Evolutionary conservation across 2,888 invertebrate genomes (phyloP).

Genomic region (Luperina testacea): DNA sequence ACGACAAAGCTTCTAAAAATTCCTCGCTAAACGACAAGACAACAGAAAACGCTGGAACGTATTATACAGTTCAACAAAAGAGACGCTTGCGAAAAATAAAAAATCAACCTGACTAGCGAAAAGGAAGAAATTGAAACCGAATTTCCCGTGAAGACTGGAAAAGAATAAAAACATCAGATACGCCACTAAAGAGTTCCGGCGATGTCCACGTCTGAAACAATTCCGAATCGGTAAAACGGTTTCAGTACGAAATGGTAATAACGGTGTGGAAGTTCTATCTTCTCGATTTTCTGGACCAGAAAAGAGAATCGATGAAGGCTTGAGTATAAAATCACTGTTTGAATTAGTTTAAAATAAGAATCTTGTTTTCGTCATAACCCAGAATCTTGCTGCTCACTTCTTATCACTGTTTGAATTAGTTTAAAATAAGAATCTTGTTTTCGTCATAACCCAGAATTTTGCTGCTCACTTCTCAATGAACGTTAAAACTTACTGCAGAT

Average conservation of each 20-base stretch:
- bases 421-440: constrained; percentile 16
- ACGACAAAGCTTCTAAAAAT: constrained; percentile 28
- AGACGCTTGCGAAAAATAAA: constrained; percentile 40
- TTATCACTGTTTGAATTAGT: constrained; percentile 18
- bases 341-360: constrained; percentile 15
- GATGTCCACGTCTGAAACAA: constrained; percentile 56
- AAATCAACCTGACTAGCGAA: constrained; percentile 57
- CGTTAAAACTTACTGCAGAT: not conserved
- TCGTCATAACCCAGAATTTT: not conserved
- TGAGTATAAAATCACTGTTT: constrained; percentile 18
- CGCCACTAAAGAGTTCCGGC: constrained; percentile 53
- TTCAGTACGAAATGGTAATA: constrained; percentile 56
- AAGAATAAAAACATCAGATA: constrained; percentile 64
- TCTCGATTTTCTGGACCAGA: constrained; percentile 28
- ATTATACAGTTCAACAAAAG: constrained; percentile 50
- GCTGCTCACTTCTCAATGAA: not conserved
- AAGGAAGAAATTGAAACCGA: constrained; percentile 68
- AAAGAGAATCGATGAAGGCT: constrained; percentile 21
- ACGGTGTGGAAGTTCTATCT: constrained; percentile 42
- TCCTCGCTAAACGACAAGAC: constrained; percentile 27
- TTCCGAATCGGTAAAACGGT: constrained; percentile 59
- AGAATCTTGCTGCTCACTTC: too few relatives aligned
- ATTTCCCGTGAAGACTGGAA: constrained; percentile 68
- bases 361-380: not conserved
- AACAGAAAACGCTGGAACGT: constrained; percentile 33